Evolutionary conservation across 2,113 vertebrate genomes (phyloP), one percentile per base, ranked within the genome.

Genomic region (Paracanthobrama guichenoti): DNA sequence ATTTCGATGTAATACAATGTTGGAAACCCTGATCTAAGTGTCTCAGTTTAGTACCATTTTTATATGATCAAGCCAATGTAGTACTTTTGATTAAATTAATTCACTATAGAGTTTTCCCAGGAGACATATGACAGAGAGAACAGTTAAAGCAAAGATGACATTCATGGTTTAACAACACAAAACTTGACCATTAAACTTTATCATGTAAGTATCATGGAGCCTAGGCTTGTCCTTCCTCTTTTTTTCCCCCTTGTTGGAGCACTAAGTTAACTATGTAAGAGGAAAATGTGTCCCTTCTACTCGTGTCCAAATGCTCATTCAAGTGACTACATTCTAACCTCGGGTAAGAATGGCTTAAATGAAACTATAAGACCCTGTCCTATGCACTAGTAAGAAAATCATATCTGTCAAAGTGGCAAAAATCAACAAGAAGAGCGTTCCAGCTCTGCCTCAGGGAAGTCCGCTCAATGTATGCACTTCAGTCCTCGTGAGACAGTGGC

Each of bases 381-480:
- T 91, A 88, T 89, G 85, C 92, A 90, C 79, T 76, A 89, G 90
- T 88, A 82, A 84, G 75, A 85, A 90, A 89, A 88, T 89, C 92
- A 91, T 90, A 89, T 91, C 92, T 93, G 93, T 94, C 93, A 94
- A 91, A 92, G 87, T 87, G 89, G 83, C 89, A 90, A 88, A 90
- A 90, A 93, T 93, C 91, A 93, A 92, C 92, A 92, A 93, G 91
- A 91, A 90, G 89, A 92, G 90, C 89, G 50, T 88, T 92, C n/a
- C 80, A 91, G 92, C 83, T 92, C 74, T 64, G 92, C 93, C 93
- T 90, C 80, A 26, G 93, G 93, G 92, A 92, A 85, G 89, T 91
- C 88, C 88, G 74, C 87, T 90, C 69, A 35, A 75, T 90, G 87
- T 93, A 86, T 85, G 84, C 84, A 26, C 88, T 89, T 88, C 82